A percentile compares a stretch with the other conserved stretches of the same genome.
Conservation (phyloP, 2,888 invertebrate species). For the Palloptera scutellata region DNA sequence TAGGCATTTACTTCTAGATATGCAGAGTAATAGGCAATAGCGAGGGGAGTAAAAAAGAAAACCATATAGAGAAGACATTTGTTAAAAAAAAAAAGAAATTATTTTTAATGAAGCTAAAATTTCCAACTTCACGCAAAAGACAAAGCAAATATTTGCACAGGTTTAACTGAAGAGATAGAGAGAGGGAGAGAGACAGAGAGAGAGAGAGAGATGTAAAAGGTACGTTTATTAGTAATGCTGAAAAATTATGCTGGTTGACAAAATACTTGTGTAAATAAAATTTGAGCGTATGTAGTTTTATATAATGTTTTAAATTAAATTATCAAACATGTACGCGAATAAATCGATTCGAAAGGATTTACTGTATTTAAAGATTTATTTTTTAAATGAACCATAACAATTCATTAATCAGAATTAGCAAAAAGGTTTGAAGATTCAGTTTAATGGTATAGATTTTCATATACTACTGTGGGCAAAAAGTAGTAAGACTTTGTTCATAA, state of each 20-base stretch:
- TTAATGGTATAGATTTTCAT: no score
- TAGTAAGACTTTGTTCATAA: no score
- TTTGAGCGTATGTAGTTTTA: no score
- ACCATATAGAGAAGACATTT: background rate
- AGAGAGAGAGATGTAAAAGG: background rate
- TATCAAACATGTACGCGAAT: no score
- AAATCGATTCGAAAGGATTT: no score
- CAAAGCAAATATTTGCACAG: conserved; percentile 9
- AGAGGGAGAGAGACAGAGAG: background rate
- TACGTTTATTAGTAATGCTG: conserved; percentile 35
- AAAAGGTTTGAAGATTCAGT: background rate
- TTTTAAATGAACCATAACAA: conserved; percentile 8
- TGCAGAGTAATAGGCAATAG: no score
- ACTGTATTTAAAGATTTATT: no score
- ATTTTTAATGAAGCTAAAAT: conserved; percentile 2
- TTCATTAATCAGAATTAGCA: conserved; percentile 27
- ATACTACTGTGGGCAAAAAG: no score
- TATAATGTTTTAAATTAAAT: no score
- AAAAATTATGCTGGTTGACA: conserved; percentile 45
- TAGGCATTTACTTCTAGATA: no score
- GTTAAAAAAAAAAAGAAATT: background rate
- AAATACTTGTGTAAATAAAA: conserved; percentile 15
- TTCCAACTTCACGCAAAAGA: conserved; percentile 1
- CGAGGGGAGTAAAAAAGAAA: background rate
- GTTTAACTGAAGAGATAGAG: background rate